phyloP scores from a whole-genome alignment of 1,140 invertebrate genomes.

The Acromyrmex heyeri region DNA sequence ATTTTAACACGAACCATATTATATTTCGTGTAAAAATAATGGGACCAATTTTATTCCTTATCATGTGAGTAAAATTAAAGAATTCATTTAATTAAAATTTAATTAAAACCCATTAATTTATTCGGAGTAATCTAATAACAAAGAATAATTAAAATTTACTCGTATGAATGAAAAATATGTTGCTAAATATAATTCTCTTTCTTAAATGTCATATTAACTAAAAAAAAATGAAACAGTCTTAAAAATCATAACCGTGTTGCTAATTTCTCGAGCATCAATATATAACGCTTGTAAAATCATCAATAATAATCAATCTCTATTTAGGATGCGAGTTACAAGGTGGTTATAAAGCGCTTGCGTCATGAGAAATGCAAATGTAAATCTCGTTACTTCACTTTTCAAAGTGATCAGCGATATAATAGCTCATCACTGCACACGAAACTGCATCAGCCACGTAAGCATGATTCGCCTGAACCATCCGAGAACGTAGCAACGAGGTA shows the following conservation, averaged over 20 bases:
- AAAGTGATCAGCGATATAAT: slow-evolving; percentile 44
- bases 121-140: neutral
- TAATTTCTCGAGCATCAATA: neutral
- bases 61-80: neutral
- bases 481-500: slow-evolving; percentile 41
- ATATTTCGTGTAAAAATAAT: neutral
- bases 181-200: neutral
- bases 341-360: slow-evolving; percentile 34
- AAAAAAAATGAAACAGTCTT: too few relatives aligned
- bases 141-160: neutral
- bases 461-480: slow-evolving; percentile 42
- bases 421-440: slow-evolving; percentile 47
- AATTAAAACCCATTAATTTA: neutral
- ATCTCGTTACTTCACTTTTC: slow-evolving; percentile 55
- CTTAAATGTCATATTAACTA: neutral
- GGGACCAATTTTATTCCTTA: neutral
- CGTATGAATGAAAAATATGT: slow-evolving; percentile 1
- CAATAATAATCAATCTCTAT: slow-evolving; percentile 40
- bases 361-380: slow-evolving; percentile 48
- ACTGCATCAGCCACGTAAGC: slow-evolving; percentile 55
- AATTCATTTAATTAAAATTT: neutral
- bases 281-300: slow-evolving; percentile 16
- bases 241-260: neutral
- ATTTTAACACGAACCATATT: neutral
- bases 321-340: slow-evolving; percentile 23